Evolutionary conservation across 2,888 invertebrate genomes (phyloP).

Genomic region (Chaitophorus viminalis): DNA sequence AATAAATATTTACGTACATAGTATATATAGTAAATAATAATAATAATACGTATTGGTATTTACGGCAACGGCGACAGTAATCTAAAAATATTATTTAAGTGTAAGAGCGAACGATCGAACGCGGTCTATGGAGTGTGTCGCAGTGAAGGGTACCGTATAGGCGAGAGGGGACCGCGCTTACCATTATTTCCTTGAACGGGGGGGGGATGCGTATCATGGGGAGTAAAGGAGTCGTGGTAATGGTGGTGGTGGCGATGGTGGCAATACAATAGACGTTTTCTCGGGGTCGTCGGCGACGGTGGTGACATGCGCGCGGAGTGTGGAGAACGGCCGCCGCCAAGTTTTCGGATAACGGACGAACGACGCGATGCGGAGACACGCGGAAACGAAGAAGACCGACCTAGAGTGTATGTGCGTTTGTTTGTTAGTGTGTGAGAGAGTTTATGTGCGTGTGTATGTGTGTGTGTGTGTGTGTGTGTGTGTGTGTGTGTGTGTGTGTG

Average conservation of each 20-base stretch:
- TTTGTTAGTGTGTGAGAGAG: too few species aligned
- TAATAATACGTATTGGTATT: background rate
- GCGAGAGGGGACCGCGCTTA: background rate
- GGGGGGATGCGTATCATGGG: too few species aligned
- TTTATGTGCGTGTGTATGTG: too few species aligned
- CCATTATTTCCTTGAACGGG: background rate
- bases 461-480: too few species aligned
- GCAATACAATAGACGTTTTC: background rate
- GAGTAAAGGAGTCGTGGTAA: too few species aligned
- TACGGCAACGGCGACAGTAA: background rate
- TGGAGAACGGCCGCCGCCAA: background rate
- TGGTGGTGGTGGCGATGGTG: too few species aligned
- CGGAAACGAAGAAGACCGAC: background rate
- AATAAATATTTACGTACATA: background rate
- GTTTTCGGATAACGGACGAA: slow-evolving; percentile 9
- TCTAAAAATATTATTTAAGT: background rate
- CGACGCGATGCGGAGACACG: slow-evolving; percentile 19
- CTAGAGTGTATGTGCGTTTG: too few species aligned
- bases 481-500: too few species aligned
- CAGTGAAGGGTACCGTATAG: background rate
- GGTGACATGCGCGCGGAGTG: background rate
- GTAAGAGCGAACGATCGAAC: background rate
- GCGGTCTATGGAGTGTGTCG: background rate
- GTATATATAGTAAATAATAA: background rate
- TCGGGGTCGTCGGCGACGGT: background rate